Percentiles rank a stretch among this genome's conserved stretches.
Evolutionary conservation across 2,797 vertebrate genomes (phyloP).

Genomic region (Euthynnus affinis): DNA sequence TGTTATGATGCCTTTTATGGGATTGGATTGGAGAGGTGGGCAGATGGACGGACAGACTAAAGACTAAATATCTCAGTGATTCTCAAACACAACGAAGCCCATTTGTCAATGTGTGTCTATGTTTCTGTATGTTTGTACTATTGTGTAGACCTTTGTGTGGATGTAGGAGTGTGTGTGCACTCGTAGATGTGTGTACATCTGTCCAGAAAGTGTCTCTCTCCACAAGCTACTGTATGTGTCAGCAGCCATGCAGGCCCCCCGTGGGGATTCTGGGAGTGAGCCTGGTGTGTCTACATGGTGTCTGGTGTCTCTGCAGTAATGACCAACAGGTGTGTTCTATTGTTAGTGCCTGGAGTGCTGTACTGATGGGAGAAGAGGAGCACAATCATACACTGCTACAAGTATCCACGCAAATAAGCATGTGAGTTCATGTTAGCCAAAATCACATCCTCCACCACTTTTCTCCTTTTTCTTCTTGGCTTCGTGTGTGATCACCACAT

Average conservation of each 20-base stretch:
- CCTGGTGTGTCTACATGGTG: slow-evolving; percentile 72
- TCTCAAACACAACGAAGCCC: slow-evolving; percentile 23
- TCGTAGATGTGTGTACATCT: slow-evolving; percentile 58
- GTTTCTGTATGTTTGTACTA: slow-evolving; percentile 17
- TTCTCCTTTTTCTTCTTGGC: slow-evolving; percentile 26
- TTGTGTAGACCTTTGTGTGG: slow-evolving; percentile 1
- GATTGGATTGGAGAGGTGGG: slow-evolving; percentile 39
- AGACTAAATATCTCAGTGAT: slow-evolving; percentile 42
- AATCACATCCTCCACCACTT: slow-evolving; percentile 44
- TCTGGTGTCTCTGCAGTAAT: slow-evolving; percentile 77
- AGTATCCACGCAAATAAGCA: slow-evolving; percentile 49
- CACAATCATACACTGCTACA: slow-evolving; percentile 68
- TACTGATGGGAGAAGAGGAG: slow-evolving; percentile 44
- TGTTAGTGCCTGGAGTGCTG: slow-evolving; percentile 72
- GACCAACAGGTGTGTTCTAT: slow-evolving; percentile 84
- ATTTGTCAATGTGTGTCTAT: slow-evolving; percentile 13
- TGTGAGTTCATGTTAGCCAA: slow-evolving; percentile 34
- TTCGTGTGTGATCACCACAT: slow-evolving; percentile 50
- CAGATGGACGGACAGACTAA: slow-evolving; percentile 15
- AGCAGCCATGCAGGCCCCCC: slow-evolving; percentile 55
- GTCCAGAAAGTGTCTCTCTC: slow-evolving; percentile 70
- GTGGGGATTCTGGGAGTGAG: slow-evolving; percentile 61
- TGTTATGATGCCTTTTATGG: slow-evolving; percentile 64
- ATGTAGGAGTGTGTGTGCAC: neutral
- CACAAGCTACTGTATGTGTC: slow-evolving; percentile 64